Percentiles rank a stretch among this genome's conserved stretches.
Conservation (phyloP, 2,113 vertebrate genomes). For the Tetraodon nigroviridis region DNA sequence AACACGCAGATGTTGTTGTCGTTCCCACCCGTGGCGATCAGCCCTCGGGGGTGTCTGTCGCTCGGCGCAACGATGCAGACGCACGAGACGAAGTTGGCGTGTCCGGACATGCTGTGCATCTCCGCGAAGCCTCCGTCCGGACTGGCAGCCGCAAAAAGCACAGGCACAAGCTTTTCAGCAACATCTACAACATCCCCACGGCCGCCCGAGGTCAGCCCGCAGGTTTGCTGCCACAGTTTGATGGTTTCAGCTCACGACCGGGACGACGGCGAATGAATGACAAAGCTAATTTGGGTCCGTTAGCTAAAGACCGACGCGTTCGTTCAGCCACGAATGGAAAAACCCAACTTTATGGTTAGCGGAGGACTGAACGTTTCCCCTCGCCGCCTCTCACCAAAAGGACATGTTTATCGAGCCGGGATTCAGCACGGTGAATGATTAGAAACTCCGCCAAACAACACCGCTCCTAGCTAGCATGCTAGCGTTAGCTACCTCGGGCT, state of each 20-base stretch:
- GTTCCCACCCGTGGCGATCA: constrained; percentile 93
- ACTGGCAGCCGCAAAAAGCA: constrained; percentile 65
- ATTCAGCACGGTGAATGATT: neutral
- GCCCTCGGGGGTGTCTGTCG: constrained; percentile 86
- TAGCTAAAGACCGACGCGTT: constrained; percentile 22
- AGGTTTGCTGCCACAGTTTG: neutral
- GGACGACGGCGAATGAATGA: constrained; percentile 56
- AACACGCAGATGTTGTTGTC: constrained; percentile 95
- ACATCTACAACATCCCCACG: no score
- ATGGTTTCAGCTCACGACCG: no score
- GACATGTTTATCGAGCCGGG: rapidly evolving
- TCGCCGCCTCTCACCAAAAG: no score
- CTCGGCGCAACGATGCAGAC: constrained; percentile 91
- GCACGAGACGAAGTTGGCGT: constrained; percentile 93
- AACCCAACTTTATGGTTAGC: neutral
- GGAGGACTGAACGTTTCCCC: no score
- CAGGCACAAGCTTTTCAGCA: neutral
- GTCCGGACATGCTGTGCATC: constrained; percentile 91
- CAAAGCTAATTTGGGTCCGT: constrained; percentile 61
- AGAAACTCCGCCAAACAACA: neutral
- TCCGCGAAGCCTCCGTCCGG: constrained; percentile 85
- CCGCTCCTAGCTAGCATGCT: constrained; percentile 34
- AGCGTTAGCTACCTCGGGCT: constrained; percentile 79
- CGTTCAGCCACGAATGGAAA: neutral
- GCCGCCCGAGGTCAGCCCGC: no score